Percentiles rank a stretch among this genome's conserved stretches.
Evolutionary conservation across 35 echinoderm and acorn worm species (phyloP).

Genomic region (Amphiura filiformis): DNA sequence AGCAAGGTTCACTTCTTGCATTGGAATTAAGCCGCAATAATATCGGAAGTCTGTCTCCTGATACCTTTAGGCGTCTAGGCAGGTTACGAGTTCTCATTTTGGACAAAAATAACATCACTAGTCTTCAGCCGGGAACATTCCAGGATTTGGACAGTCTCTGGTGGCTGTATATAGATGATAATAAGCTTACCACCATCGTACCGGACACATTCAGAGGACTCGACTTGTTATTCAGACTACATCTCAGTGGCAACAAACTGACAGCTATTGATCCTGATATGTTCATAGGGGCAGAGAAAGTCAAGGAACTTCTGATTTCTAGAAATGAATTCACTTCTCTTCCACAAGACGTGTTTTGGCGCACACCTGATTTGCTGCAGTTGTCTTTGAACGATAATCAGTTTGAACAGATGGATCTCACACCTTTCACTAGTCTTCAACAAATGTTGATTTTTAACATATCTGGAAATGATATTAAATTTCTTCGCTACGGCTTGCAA

Average conservation of each 20-base stretch:
- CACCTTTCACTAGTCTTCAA: neutral
- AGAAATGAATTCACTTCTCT: neutral
- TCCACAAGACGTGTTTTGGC: neutral
- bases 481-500: neutral
- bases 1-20: neutral
- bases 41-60: neutral
- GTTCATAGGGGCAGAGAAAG: neutral
- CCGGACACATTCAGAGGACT: neutral
- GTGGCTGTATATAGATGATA: neutral
- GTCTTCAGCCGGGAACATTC: neutral
- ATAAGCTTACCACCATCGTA: neutral
- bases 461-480: neutral
- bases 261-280: neutral
- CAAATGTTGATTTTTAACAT: neutral
- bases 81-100: neutral
- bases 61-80: neutral
- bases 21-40: neutral
- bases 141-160: neutral
- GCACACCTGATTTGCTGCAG: neutral
- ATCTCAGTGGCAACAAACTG: too few relatives aligned
- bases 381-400: neutral
- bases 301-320: neutral
- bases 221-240: neutral
- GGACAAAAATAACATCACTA: neutral
- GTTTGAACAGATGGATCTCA: neutral